phyloP scores from a whole-genome alignment of 2,113 vertebrate genomes.

The Oceanites oceanicus region DNA sequence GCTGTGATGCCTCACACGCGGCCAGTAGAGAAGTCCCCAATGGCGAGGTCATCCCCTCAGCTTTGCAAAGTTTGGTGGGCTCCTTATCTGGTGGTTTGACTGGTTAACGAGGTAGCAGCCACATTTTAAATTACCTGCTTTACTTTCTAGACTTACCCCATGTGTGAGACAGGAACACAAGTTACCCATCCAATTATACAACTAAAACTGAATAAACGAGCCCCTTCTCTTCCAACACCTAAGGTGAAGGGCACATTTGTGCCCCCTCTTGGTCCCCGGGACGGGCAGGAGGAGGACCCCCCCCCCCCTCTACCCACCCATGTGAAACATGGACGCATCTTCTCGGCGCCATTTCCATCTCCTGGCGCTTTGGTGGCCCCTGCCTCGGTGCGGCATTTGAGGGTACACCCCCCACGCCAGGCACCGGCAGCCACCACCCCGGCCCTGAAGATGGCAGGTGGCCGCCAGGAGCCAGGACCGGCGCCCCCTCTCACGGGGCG shows the following conservation, averaged over 20 bases:
- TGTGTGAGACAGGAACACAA: neutral
- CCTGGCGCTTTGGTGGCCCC: rapidly evolving
- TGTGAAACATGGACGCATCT: rapidly evolving
- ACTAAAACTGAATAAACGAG: rapidly evolving
- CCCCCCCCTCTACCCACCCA: neutral
- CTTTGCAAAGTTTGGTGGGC: neutral
- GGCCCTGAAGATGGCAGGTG: rapidly evolving
- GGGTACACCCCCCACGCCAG: neutral
- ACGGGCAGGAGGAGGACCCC: rapidly evolving
- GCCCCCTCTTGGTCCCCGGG: rapidly evolving
- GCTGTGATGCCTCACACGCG: rapidly evolving
- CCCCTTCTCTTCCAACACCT: neutral
- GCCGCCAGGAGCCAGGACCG: neutral
- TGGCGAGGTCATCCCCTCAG: neutral
- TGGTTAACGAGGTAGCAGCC: neutral
- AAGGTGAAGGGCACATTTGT: rapidly evolving
- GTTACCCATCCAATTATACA: neutral
- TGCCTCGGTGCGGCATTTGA: rapidly evolving
- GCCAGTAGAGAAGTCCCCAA: neutral
- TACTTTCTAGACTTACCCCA: neutral
- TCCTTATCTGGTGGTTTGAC: rapidly evolving
- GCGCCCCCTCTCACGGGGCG: no score
- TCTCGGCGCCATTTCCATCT: neutral
- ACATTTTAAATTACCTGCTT: neutral
- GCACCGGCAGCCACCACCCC: neutral